Conservation (phyloP, 2,113 vertebrate species). For the Atherinomorus stipes region DNA sequence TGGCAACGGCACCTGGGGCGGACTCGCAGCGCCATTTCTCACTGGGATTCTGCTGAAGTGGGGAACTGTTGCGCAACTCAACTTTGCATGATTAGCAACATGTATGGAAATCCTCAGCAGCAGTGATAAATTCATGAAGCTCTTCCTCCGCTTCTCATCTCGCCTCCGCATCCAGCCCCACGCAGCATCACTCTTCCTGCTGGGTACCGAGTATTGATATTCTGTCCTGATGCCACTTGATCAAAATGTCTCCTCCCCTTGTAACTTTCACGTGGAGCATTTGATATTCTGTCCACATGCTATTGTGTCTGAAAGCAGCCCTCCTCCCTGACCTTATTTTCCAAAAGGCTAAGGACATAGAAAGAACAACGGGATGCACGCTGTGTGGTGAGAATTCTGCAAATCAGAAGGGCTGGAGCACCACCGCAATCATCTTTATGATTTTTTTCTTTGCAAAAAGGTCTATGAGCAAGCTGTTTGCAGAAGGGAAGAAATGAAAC, state of each 20-base stretch:
- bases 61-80: conserved; percentile 64
- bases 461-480: no score
- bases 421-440: no score
- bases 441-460: no score
- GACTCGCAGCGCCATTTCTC: background rate
- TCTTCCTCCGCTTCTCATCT: conserved; percentile 13
- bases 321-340: conserved; percentile 39
- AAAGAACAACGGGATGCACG: conserved; percentile 9
- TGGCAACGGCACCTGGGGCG: background rate
- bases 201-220: conserved; percentile 1
- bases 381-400: background rate
- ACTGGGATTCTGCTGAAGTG: background rate
- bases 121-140: conserved; percentile 29
- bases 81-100: conserved; percentile 53
- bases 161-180: background rate
- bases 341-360: conserved; percentile 12
- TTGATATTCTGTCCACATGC: conserved; percentile 21
- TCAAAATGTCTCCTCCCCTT: background rate
- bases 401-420: no score
- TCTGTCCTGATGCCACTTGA: background rate
- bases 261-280: conserved; percentile 5
- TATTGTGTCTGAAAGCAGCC: conserved; percentile 11
- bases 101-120: conserved; percentile 44
- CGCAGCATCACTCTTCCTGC: background rate
- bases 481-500: no score